Conservation (phyloP, 2,797 vertebrate species). For the Kryptopterus vitreolus region DNA sequence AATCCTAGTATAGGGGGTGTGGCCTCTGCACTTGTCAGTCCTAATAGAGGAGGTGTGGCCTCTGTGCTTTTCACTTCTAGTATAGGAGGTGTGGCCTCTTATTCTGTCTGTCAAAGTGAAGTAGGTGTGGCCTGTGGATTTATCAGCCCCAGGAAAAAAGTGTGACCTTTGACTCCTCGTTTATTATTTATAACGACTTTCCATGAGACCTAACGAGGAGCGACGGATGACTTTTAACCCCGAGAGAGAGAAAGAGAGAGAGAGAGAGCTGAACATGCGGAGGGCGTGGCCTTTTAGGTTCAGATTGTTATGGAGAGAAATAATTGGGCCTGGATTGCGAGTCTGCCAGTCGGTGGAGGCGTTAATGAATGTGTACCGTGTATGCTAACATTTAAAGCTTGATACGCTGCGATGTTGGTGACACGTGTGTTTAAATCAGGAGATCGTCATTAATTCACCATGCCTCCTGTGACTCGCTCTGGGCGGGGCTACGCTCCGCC, state of each 20-base stretch:
- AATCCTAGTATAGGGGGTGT: neutral
- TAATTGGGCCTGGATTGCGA: neutral
- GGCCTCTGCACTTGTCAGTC: neutral
- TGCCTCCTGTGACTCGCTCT: neutral
- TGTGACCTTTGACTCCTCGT: neutral
- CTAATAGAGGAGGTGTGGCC: neutral
- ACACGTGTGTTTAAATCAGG: neutral
- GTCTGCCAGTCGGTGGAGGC: neutral
- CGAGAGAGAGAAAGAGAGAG: too few species aligned
- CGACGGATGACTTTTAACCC: neutral
- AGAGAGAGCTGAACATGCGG: neutral
- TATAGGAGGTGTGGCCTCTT: neutral
- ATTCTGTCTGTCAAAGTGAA: neutral
- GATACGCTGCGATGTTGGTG: neutral
- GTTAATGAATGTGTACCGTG: neutral
- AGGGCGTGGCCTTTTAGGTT: neutral
- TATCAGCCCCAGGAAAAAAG: neutral
- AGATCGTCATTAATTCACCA: constrained; percentile 15
- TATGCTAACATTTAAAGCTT: neutral
- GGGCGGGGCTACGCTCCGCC: neutral
- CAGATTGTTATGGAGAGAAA: neutral
- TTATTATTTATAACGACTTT: too few species aligned
- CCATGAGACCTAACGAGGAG: too few species aligned
- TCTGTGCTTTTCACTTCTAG: neutral
- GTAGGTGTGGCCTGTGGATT: neutral